Evolutionary conservation across 2,113 vertebrate species (phyloP), one percentile per base, ranked within the genome.

Genomic region (Menura novaehollandiae): DNA sequence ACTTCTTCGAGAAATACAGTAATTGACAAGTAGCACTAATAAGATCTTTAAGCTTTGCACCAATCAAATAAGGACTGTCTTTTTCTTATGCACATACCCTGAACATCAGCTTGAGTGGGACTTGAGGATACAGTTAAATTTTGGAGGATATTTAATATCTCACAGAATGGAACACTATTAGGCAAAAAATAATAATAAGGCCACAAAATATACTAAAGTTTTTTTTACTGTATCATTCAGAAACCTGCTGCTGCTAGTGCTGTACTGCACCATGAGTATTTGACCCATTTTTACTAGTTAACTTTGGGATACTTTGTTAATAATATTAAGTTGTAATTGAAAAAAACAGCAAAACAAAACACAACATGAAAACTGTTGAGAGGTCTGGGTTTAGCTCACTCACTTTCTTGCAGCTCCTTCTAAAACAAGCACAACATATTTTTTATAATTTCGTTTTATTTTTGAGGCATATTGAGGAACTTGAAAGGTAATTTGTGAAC

Each of bases 341-440:
- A 39, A 59, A 74, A 23, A 33, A n/a, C n/a, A n/a, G n/a, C 5
- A 17, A 13, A 77, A 76, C 2, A 35, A 72, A 63, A 19, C 10
- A 24, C 2, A 53, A 15, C 2, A n/a, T 0, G 0, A 18, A 76
- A 71, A 28, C 5, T 10, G 2, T 16, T n/a, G 7, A 53, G 13
- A 14, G 0, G 2, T 41, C 41, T 58, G 19, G 43, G 20, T 88
- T 69, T 83, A 30, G 5, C 11, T 88, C 16, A 24, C 72, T 81
- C 21, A 12, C 4, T 75, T 93, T 24, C 56, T 27, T 82, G 13
- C 5, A 69, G 2, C 11, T 56, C 30, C 7, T 81, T 47, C 52
- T 82, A 35, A 90, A 93, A 35, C 2, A 71, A 62, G 1, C 1
- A 30, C 5, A 85, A 51, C 11, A 10, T n/a, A 2, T 35, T 43